These are phyloP conservation scores for Lagria hirta DNA, from an alignment of 2,888 invertebrate genomes.

Conservation along the genomic window DNA sequence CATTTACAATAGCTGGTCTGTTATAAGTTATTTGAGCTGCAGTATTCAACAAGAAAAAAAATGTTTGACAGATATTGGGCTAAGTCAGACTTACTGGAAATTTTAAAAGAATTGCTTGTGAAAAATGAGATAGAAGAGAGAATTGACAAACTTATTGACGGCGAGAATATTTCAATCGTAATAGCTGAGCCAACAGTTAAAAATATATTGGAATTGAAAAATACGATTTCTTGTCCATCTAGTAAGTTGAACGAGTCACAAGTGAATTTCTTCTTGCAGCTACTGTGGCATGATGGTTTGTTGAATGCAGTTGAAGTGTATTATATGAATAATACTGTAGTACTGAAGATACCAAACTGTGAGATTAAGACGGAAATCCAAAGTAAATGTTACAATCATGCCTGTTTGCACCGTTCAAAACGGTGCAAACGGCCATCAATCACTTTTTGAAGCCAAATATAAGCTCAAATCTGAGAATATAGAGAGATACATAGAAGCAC, in stretches of 20 bases:
- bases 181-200: constrained; percentile 11
- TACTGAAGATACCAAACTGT: constrained; percentile 16
- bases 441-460: constrained; percentile 15
- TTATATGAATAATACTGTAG: constrained; percentile 4
- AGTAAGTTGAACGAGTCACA: constrained; percentile 12
- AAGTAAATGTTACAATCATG: constrained; percentile 15
- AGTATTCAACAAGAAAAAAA: constrained; percentile 12
- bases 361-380: constrained; percentile 18
- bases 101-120: constrained; percentile 12
- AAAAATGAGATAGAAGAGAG: constrained; percentile 12
- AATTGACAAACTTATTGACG: constrained; percentile 11
- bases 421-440: too few relatives aligned
- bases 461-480: constrained; percentile 12
- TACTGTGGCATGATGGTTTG: constrained; percentile 18
- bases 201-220: constrained; percentile 18
- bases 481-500: constrained; percentile 17
- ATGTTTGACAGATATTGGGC: constrained; percentile 14
- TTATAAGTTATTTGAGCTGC: constrained; percentile 16
- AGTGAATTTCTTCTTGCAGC: constrained; percentile 19
- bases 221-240: constrained; percentile 11
- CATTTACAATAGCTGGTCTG: constrained; percentile 20
- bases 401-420: too few relatives aligned
- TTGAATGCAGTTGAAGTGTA: constrained; percentile 15
- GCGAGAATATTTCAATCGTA: constrained; percentile 14
- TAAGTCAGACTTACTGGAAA: constrained; percentile 13